Conservation (phyloP, 2,113 vertebrate species). For the Micromys minutus region DNA sequence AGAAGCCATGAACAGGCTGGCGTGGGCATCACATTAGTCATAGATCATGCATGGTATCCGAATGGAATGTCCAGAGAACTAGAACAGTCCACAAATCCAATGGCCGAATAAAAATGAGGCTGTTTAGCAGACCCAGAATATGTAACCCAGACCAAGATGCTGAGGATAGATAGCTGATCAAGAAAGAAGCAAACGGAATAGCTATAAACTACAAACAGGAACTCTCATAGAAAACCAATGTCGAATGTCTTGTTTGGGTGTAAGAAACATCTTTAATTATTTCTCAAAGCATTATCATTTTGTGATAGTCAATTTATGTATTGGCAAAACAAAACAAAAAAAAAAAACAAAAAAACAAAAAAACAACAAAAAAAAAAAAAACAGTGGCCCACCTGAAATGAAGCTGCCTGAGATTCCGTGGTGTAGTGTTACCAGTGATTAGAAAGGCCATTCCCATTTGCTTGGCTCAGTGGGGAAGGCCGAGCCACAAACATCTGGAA, state of each 20-base stretch:
- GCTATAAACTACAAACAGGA: background rate
- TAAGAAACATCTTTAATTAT: background rate
- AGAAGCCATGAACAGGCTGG: background rate
- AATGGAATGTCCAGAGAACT: rapidly evolving
- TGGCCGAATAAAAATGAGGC: background rate
- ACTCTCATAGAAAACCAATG: background rate
- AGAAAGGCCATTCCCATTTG: background rate
- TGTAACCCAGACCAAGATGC: background rate
- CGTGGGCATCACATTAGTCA: too few species aligned
- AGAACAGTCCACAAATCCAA: background rate
- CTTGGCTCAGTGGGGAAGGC: background rate
- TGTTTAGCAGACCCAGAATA: background rate
- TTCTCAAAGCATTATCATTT: background rate
- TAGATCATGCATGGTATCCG: background rate
- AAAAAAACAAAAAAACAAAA: too few species aligned
- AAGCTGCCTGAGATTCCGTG: background rate
- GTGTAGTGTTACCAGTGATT: background rate
- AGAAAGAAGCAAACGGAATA: background rate
- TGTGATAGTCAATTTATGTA: background rate
- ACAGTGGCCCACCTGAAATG: background rate
- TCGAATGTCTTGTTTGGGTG: background rate
- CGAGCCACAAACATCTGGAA: background rate
- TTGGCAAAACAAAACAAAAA: background rate
- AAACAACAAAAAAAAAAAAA: too few species aligned
- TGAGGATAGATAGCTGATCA: background rate